Percentiles rank a stretch among this genome's conserved stretches.
Evolutionary conservation across 2,797 vertebrate species (phyloP).

Genomic region (Oophaga sylvatica): DNA sequence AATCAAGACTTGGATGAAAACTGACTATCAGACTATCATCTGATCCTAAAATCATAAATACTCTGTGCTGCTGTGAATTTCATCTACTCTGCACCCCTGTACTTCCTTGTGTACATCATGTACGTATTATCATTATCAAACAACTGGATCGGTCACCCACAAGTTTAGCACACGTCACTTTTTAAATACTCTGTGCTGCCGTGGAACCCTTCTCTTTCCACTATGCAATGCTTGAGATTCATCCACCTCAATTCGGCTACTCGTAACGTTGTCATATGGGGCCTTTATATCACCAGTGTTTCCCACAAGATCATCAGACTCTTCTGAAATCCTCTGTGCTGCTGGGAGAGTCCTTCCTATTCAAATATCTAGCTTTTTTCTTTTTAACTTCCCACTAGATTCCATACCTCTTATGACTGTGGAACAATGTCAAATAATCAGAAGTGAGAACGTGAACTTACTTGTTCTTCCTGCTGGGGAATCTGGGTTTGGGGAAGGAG

Average conservation of each 20-base stretch:
- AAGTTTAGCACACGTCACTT: no score
- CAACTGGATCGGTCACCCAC: no score
- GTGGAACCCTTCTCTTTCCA: neutral
- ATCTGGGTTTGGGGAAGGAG: conserved; percentile 60
- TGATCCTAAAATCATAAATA: neutral
- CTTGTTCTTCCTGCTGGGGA: conserved; percentile 70
- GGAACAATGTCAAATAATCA: neutral
- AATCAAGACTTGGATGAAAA: neutral
- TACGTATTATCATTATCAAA: no score
- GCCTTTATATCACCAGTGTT: no score
- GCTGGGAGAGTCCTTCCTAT: neutral
- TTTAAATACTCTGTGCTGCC: neutral
- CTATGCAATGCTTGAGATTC: neutral
- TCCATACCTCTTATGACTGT: neutral
- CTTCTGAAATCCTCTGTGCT: conserved; percentile 3
- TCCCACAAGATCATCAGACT: no score
- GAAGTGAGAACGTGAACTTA: conserved; percentile 67
- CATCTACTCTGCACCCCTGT: no score
- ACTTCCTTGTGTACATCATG: no score
- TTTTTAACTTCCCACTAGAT: neutral
- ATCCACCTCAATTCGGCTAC: neutral
- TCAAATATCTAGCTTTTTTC: neutral
- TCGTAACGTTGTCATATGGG: neutral
- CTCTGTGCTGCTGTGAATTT: neutral
- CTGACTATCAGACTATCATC: neutral